phyloP scores from a whole-genome alignment of 2,113 vertebrate genomes.

The Solenodon paradoxus region DNA sequence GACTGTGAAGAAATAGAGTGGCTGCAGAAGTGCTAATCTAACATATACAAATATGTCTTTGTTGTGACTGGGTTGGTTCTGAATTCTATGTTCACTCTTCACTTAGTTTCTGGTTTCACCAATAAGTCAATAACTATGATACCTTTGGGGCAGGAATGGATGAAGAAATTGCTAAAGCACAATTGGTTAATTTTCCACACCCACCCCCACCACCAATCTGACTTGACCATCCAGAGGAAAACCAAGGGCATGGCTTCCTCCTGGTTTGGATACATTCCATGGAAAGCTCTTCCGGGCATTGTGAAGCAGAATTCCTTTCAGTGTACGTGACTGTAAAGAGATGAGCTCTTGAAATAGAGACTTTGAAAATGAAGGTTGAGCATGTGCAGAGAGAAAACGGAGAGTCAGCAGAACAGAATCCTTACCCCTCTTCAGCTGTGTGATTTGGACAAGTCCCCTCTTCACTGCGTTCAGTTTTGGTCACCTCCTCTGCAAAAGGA shows the following conservation, averaged over 20 bases:
- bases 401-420: background rate
- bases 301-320: slow-evolving; percentile 39
- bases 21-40: background rate
- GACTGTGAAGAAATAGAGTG: background rate
- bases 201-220: background rate
- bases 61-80: background rate
- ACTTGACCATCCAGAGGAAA: background rate
- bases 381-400: background rate
- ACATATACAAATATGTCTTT: background rate
- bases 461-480: background rate
- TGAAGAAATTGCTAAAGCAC: background rate
- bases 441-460: background rate
- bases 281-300: background rate
- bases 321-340: slow-evolving; percentile 19
- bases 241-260: background rate
- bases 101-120: background rate
- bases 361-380: background rate
- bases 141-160: background rate
- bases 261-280: background rate
- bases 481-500: background rate
- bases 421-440: background rate
- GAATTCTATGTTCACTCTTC: background rate
- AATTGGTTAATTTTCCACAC: background rate
- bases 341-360: slow-evolving; percentile 27
- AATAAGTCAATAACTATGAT: background rate